These are phyloP conservation scores for Monopterus albus DNA, from an alignment of 2,113 vertebrate genomes.

Conservation along the genomic window DNA sequence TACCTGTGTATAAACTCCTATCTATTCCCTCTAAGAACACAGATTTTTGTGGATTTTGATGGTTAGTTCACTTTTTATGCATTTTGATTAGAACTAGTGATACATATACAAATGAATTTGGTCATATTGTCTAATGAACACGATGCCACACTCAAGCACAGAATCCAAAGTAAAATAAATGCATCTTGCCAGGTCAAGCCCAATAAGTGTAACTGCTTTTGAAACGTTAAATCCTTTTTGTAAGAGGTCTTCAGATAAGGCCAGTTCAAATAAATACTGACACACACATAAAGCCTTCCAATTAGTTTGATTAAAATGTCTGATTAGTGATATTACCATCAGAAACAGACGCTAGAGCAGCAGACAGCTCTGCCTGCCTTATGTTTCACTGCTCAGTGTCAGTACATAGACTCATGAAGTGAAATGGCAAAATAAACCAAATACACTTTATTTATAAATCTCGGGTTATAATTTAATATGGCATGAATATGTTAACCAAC, in stretches of 20 bases:
- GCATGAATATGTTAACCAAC: constrained; percentile 84
- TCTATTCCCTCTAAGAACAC: too few species aligned
- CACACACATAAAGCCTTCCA: constrained; percentile 30
- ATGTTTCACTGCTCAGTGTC: not conserved
- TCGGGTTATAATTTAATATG: constrained; percentile 96
- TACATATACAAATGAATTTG: too few species aligned
- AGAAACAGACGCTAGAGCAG: constrained; percentile 18
- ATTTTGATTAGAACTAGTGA: too few species aligned
- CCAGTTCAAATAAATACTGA: constrained; percentile 79
- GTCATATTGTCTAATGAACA: not conserved
- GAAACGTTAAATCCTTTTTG: not conserved
- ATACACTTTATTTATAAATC: constrained; percentile 94
- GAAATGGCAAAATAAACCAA: constrained; percentile 83
- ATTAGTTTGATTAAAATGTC: constrained; percentile 51
- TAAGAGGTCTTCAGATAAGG: constrained; percentile 80
- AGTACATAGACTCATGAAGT: constrained; percentile 9
- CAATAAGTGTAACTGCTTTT: not conserved
- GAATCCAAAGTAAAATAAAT: not conserved
- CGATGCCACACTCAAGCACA: not conserved
- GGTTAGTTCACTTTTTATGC: not conserved
- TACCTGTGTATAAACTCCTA: too few species aligned
- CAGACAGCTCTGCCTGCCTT: not conserved
- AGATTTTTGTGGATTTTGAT: too few species aligned
- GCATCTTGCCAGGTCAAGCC: not conserved
- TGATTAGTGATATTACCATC: constrained; percentile 15